Conservation (phyloP, 2,888 invertebrate genomes). For the Agrochola circellaris region DNA sequence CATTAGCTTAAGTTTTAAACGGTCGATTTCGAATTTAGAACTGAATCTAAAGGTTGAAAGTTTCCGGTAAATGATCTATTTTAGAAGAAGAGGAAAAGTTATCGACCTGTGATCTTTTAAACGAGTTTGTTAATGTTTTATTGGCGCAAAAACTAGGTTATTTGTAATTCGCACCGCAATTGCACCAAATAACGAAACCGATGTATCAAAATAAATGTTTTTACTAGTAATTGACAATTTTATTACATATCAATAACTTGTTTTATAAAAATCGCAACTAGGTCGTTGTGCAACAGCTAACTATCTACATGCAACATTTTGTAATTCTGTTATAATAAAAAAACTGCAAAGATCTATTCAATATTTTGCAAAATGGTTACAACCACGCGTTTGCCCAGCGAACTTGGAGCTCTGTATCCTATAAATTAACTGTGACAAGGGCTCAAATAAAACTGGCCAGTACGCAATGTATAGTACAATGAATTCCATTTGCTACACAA, state of each 20-base stretch:
- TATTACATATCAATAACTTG: conserved; percentile 66
- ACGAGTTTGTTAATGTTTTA: conserved; percentile 16
- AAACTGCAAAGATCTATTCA: conserved; percentile 70
- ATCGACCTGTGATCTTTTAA: conserved; percentile 18
- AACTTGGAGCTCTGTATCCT: conserved; percentile 49
- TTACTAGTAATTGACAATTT: conserved; percentile 66
- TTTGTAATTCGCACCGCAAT: conserved; percentile 45
- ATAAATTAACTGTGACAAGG: conserved; percentile 59
- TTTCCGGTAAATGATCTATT: conserved; percentile 24
- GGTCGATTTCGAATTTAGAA: conserved; percentile 49
- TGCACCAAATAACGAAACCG: conserved; percentile 44
- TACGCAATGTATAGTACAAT: conserved; percentile 81
- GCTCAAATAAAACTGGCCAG: conserved; percentile 73
- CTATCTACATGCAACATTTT: conserved; percentile 70
- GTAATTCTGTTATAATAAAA: conserved; percentile 74
- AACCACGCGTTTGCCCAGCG: conserved; percentile 50
- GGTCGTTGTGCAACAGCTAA: conserved; percentile 67
- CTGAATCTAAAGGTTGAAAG: conserved; percentile 16
- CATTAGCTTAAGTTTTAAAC: conserved; percentile 40
- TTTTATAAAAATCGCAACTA: conserved; percentile 68
- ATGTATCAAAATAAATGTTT: conserved; percentile 63
- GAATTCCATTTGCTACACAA: conserved; percentile 88
- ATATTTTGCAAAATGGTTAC: conserved; percentile 77
- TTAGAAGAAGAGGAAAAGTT: conserved; percentile 7
- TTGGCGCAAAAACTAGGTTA: conserved; percentile 41